A percentile compares a stretch with the other conserved stretches of the same genome.
Evolutionary conservation across 2,113 vertebrate species (phyloP).

Genomic region (Antechinus flavipes): DNA sequence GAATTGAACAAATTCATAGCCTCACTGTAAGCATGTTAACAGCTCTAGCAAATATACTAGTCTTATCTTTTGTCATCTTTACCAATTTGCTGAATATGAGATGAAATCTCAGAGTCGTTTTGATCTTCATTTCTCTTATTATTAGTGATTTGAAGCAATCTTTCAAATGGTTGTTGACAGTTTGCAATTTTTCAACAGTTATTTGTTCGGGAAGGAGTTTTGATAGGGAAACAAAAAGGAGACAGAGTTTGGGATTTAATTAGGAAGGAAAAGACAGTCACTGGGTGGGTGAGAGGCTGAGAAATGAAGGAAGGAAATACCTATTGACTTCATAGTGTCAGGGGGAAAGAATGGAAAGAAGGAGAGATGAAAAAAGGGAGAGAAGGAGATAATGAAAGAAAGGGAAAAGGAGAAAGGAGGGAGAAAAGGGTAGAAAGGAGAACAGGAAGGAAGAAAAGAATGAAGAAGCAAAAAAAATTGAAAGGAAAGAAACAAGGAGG

Average conservation of each 20-base stretch:
- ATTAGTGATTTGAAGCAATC: neutral
- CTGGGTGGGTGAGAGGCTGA: neutral
- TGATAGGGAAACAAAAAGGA: neutral
- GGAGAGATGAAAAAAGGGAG: neutral
- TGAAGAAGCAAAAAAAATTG: too few species aligned
- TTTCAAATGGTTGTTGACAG: neutral
- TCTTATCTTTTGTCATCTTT: neutral
- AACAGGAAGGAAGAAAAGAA: neutral
- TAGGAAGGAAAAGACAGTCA: neutral
- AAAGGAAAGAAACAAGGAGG: accelerated
- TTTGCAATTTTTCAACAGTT: neutral
- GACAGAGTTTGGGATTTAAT: neutral
- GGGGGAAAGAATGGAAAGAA: neutral
- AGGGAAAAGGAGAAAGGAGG: neutral
- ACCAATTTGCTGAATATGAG: neutral
- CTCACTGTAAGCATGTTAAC: neutral
- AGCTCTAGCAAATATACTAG: neutral
- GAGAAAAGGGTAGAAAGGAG: neutral
- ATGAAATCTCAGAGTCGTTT: neutral
- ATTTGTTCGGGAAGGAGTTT: neutral
- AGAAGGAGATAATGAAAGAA: neutral
- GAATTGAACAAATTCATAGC: neutral
- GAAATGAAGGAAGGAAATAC: neutral
- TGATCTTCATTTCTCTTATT: neutral
- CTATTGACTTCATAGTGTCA: neutral